Conservation (phyloP, 2,888 invertebrate genomes). For the Pardosa pseudoannulata region DNA sequence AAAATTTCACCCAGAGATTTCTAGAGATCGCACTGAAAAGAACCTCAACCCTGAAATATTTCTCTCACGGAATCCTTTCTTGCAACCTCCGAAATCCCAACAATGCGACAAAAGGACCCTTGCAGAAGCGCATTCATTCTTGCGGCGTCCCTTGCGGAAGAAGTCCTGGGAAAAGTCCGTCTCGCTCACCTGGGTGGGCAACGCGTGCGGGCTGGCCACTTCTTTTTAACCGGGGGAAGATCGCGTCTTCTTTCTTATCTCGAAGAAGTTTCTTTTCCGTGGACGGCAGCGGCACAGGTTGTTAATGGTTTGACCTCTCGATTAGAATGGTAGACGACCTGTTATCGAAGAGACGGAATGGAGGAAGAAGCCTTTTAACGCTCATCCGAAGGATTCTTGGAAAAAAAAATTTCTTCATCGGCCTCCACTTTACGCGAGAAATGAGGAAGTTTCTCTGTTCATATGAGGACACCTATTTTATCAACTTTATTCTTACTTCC, state of each 20-base stretch:
- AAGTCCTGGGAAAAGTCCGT: slow-evolving; percentile 13
- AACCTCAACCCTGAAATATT: neutral
- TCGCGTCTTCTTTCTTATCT: slow-evolving; percentile 75
- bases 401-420: no score
- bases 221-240: neutral
- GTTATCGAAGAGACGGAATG: no score
- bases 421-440: no score
- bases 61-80: neutral
- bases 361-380: no score
- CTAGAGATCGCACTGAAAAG: no score
- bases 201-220: slow-evolving; percentile 46
- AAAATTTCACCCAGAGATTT: neutral
- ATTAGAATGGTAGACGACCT: slow-evolving; percentile 28
- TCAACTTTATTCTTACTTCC: no score
- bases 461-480: no score
- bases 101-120: slow-evolving; percentile 43
- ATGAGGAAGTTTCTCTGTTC: no score
- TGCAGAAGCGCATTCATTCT: slow-evolving; percentile 9
- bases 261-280: slow-evolving; percentile 68
- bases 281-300: slow-evolving; percentile 31
- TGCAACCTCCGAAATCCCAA: slow-evolving; percentile 20
- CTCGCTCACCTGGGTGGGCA: slow-evolving; percentile 56
- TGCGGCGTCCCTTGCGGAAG: slow-evolving; percentile 46
- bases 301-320: slow-evolving; percentile 68
- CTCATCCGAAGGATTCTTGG: no score